Conservation (phyloP, 2,797 vertebrate species). For the Zenarchopterus dispar region DNA sequence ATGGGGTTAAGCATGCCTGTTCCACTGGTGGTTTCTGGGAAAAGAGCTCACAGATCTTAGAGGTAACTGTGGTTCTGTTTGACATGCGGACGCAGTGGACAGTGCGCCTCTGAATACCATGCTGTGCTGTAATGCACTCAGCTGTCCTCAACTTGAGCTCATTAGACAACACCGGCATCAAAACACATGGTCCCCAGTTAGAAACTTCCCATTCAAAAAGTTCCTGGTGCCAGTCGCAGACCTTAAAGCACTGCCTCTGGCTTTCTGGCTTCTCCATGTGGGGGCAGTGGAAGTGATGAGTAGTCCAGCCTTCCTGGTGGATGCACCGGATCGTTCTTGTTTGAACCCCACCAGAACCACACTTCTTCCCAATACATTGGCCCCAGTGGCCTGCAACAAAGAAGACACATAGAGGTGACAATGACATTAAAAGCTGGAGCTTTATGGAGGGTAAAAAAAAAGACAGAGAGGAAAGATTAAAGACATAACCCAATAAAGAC, state of each 20-base stretch:
- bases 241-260: conserved; percentile 91
- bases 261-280: conserved; percentile 85
- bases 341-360: conserved; percentile 89
- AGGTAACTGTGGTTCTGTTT: conserved; percentile 84
- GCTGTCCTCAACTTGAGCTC: conserved; percentile 71
- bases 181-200: conserved; percentile 88
- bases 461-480: too few species aligned
- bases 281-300: conserved; percentile 89
- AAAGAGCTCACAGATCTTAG: conserved; percentile 92
- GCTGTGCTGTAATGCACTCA: conserved; percentile 91
- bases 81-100: conserved; percentile 88
- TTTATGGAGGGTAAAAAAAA: conserved; percentile 55
- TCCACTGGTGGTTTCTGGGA: conserved; percentile 84
- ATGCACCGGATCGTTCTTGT: conserved; percentile 93
- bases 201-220: conserved; percentile 94
- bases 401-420: conserved; percentile 70
- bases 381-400: conserved; percentile 91
- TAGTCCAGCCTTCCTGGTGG: conserved; percentile 93
- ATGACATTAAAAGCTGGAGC: conserved; percentile 26
- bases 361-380: conserved; percentile 89
- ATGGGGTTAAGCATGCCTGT: conserved; percentile 95
- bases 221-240: conserved; percentile 95
- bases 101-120: conserved; percentile 89
- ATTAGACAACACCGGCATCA: conserved; percentile 71
- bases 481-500: too few species aligned